Evolutionary conservation across 92 coral and sea anemone species (phyloP).

Genomic region (Desmophyllum pertusum): DNA sequence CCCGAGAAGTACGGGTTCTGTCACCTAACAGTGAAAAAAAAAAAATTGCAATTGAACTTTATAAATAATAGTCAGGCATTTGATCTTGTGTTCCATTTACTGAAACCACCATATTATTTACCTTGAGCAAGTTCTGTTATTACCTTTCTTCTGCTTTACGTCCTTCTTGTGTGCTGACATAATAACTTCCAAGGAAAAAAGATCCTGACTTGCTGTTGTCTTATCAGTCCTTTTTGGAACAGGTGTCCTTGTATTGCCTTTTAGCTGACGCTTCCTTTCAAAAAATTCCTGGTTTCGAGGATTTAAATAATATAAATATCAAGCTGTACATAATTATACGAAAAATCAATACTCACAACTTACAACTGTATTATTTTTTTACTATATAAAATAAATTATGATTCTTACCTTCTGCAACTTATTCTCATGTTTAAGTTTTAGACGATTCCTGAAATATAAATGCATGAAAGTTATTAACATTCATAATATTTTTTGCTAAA

Average conservation of each 20-base stretch:
- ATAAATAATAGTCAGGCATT: too few species aligned
- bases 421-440: constrained; percentile 39
- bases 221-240: background rate
- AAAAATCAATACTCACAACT: too few species aligned
- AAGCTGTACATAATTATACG: too few species aligned
- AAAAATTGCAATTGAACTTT: too few species aligned
- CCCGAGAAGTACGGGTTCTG: background rate
- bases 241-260: background rate
- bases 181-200: constrained; percentile 37
- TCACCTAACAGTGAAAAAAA: background rate
- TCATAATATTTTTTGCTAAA: too few species aligned
- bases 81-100: too few species aligned
- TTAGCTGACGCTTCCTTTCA: constrained; percentile 45
- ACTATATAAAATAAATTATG: too few species aligned
- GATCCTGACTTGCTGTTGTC: constrained; percentile 26
- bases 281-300: constrained; percentile 47
- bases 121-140: background rate
- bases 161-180: constrained; percentile 40
- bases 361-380: too few species aligned
- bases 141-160: constrained; percentile 18
- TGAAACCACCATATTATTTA: too few species aligned
- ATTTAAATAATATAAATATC: too few species aligned
- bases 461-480: too few species aligned
- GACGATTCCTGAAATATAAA: constrained; percentile 27
- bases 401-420: constrained; percentile 44